Percentiles rank a stretch among this genome's conserved stretches.
These are phyloP conservation scores for Diarsia rubi DNA, from an alignment of 2,888 invertebrate genomes.

Conservation along the genomic window DNA sequence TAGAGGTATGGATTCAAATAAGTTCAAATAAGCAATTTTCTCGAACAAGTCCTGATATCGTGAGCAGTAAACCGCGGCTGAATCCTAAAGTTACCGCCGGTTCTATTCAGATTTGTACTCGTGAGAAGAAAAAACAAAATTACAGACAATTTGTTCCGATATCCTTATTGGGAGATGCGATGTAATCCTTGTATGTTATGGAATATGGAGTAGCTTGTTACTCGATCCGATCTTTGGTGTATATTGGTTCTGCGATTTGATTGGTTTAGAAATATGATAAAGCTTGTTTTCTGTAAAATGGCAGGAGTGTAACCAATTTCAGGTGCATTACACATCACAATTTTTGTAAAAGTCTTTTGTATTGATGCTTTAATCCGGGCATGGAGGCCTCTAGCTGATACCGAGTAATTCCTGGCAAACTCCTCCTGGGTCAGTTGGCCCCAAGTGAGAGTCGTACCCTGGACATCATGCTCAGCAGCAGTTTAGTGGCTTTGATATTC, in stretches of 20 bases:
- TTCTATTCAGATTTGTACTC: slow-evolving; percentile 81
- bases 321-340: not conserved
- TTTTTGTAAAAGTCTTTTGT: not conserved
- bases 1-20: slow-evolving; percentile 80
- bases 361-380: not conserved
- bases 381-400: not conserved
- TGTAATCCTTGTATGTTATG: slow-evolving; percentile 82
- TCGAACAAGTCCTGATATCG: slow-evolving; percentile 75
- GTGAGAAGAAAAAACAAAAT: slow-evolving; percentile 89
- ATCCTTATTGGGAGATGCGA: slow-evolving; percentile 87
- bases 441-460: not conserved
- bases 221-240: slow-evolving; percentile 16
- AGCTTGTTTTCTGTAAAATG: not conserved
- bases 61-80: slow-evolving; percentile 82
- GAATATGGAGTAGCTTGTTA: slow-evolving; percentile 55
- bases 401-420: not conserved
- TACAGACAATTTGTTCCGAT: slow-evolving; percentile 88
- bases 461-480: not conserved
- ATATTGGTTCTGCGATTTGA: slow-evolving; percentile 36
- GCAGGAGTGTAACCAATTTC: not conserved
- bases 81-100: slow-evolving; percentile 69
- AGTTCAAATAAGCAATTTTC: slow-evolving; percentile 86
- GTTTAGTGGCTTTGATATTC: not conserved
- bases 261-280: slow-evolving; percentile 1
- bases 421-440: too few species aligned